Base-by-base conservation (phyloP, 2,888 invertebrate genomes). In the Spisula subtruncata region DNA sequence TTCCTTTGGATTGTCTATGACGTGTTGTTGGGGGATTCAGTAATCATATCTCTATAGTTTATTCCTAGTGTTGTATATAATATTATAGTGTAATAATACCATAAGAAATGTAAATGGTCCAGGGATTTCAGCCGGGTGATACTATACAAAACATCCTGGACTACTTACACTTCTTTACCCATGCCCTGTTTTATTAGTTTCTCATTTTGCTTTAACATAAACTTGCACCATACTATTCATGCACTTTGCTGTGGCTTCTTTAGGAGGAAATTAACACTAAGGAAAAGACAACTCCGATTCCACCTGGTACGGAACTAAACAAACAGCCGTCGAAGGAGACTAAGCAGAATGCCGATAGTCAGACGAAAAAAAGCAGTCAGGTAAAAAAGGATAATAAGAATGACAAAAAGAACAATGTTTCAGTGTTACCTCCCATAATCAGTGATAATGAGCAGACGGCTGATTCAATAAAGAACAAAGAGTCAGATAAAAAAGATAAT, bases 241-340 rank as follows among this genome's bases (percentile, higher is more conserved):
- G 79, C 79, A 79, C 83, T 83, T 86, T 92, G 92, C 90, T 90
- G 85, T 91, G 88, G 86, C 90, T 82, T 79, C n/a, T 80, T 5
- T 89, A 92, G 92, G 92, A 92, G 56, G 90, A 91, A n/a, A 90
- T 90, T 81, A 81, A 79, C 54, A 56, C 85, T 35, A 91, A 91
- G 54, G 92, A 92, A 87, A 91, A 92, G 90, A 90, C 87, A 35
- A 91, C 92, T 20, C 91, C 91, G 0, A 92, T 91, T 48, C 92
- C 91, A 46, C 81, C 89, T 41, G 92, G 90, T 56, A 92, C 92
- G 0, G 92, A 92, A 81, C 89, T 91, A 8, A 92, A 92, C 80
- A 92, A 90, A 82, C 88, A 89, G 71, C 92, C 92, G 0, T 91
- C 92, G 0, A 80, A 85, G 41, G 91, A 92, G 71, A 56, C 41